Base-by-base conservation (phyloP, 1,140 invertebrate genomes). In the Neotoxoptera formosana region DNA sequence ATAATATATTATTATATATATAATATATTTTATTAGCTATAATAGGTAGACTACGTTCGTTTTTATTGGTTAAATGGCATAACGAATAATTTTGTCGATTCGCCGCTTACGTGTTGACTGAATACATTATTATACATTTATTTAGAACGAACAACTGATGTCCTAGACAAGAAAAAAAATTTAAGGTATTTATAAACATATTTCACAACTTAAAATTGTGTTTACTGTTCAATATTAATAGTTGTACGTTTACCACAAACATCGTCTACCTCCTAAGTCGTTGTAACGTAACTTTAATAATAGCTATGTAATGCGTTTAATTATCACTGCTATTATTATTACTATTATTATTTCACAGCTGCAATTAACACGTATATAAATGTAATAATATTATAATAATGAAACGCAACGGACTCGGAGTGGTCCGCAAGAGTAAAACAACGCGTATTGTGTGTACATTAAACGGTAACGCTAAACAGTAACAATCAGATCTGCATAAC, bases 251-350 rank as follows among this genome's bases (percentile, higher is more conserved):
- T 88, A 88, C 86, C 86, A 88, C 86, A 51, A 88, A 88, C 86
- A 34, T 51, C 30, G 86, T 51, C 8, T 88, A 88, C 86, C 83
- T 86, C 83, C 86, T 88, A 88, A 88, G 86, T 88, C 47, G 45
- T 23, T 88, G 48, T 34, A 2, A 51, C 51, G 34, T 34, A 51
- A 88, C 86, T 88, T 48, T 88, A 86, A 86, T 86, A 48, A 86
- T 86, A 86, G 45, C 9, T 7, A 25, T 47, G 21, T 3, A 76
- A 21, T 83, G 81, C 20, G 36, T 84, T 84, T 84, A 84, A 84
- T 41, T 84, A 23, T 23, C 9, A 25, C 21, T 84, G 21, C 23
- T 25, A 45, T 45, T 84, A 84, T 7, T 36, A 81, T 83, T 36
- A 81, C 4, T 36, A 48, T 83, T 84, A 84, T 45, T 41, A 84